Percentiles rank a stretch among this genome's conserved stretches.
Evolutionary conservation across 2,888 invertebrate genomes (phyloP).

Genomic region (Azorinus chamasolen): DNA sequence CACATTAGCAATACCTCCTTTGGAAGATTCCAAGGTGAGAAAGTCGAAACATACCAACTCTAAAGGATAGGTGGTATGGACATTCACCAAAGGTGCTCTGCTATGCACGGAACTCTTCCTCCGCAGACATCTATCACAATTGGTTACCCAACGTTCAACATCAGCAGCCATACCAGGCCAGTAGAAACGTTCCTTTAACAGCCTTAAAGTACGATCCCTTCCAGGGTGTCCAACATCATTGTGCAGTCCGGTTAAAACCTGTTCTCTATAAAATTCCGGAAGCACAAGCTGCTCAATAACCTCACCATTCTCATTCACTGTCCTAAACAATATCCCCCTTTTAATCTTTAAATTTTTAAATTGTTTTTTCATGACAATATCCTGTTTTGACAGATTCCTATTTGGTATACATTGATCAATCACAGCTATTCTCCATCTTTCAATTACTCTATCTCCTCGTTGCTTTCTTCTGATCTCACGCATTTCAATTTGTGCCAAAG

Average conservation of each 20-base stretch:
- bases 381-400: not conserved
- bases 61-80: slow-evolving; percentile 1
- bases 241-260: slow-evolving; percentile 1
- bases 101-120: not conserved
- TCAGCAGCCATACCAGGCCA: slow-evolving; percentile 4
- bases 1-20: slow-evolving; percentile 7
- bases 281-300: slow-evolving; percentile 4
- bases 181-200: not conserved
- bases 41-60: slow-evolving; percentile 17
- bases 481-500: slow-evolving; percentile 9
- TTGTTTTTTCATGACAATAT: slow-evolving; percentile 7
- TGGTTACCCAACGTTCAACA: not conserved
- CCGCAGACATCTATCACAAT: not conserved
- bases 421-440: slow-evolving; percentile 12
- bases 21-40: slow-evolving; percentile 7
- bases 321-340: no score
- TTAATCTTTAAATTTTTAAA: slow-evolving; percentile 9
- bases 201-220: not conserved
- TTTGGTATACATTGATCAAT: slow-evolving; percentile 1
- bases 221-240: slow-evolving; percentile 12
- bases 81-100: slow-evolving; percentile 8
- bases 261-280: not conserved
- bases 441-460: slow-evolving; percentile 7
- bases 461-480: slow-evolving; percentile 7
- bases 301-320: not conserved